These are phyloP conservation scores for Decapterus maruadsi DNA, from an alignment of 2,797 vertebrate genomes.

Conservation along the genomic window DNA sequence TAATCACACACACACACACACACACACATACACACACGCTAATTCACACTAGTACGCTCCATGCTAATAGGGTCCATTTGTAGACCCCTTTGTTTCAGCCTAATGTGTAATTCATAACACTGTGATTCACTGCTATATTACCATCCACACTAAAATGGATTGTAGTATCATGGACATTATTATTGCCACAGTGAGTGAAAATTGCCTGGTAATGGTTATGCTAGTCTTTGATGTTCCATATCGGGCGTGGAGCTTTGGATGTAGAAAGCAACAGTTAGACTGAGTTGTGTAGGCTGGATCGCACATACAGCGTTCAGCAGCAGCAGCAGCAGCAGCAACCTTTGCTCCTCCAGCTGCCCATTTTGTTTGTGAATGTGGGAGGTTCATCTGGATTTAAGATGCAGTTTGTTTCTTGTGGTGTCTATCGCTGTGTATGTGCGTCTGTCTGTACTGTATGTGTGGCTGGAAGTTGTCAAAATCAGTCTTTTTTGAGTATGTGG, in stretches of 20 bases:
- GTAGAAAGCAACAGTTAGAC: conserved; percentile 73
- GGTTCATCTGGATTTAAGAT: conserved; percentile 56
- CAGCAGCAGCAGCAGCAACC: conserved; percentile 62
- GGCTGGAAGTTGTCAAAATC: conserved; percentile 36
- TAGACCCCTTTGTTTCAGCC: conserved; percentile 66
- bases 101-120: conserved; percentile 79
- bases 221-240: conserved; percentile 79
- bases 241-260: conserved; percentile 64
- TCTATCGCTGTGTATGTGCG: conserved; percentile 7
- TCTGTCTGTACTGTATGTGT: conserved; percentile 27
- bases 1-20: conserved; percentile 21
- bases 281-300: conserved; percentile 51
- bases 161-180: conserved; percentile 65
- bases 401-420: conserved; percentile 30
- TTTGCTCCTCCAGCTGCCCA: conserved; percentile 59
- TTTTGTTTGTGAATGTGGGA: conserved; percentile 55
- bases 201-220: conserved; percentile 75
- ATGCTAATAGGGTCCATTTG: conserved; percentile 75
- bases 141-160: conserved; percentile 67
- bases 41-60: conserved; percentile 56
- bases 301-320: conserved; percentile 49
- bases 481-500: conserved; percentile 52
- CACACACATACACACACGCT: conserved; percentile 24
- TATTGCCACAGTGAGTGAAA: conserved; percentile 72
- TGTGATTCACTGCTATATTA: conserved; percentile 59